Base-by-base conservation (phyloP, 2,797 vertebrate species). In the Numenius phaeopus region DNA sequence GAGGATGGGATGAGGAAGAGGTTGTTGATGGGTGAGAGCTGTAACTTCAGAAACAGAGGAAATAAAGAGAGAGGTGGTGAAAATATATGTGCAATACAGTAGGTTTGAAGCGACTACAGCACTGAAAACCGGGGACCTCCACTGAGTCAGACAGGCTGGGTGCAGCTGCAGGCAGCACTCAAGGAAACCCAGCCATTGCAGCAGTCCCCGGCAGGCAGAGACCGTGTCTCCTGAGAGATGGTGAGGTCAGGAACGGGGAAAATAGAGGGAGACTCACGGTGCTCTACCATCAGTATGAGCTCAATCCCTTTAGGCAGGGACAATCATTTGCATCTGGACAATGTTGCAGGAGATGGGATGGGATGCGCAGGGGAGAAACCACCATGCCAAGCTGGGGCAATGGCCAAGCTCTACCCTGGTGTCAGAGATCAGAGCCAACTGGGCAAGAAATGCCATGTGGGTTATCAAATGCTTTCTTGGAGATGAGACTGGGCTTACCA, bases 381-480 rank as follows among this genome's bases (percentile, higher is more conserved):
- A 0, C 58, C 2, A 3, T 52, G 70, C 81, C 61, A 61, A 64
- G 88, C 37, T 77, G 77, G 65, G 66, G 70, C 88, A 70, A 14
- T 0, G 5, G 58, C 80, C 16, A 65, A 79, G 70, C 72, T 83
- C 76, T 40, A 14, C 66, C 42, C 58, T 64, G 78, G 65, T 59
- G 57, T 75, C 82, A 83, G 61, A 87, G 40, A 34, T 10, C 77
- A 92, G 83, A 75, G 69, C 58, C 16, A 40, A 20, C 2, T 26
- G 87, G 61, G 64, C 82, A 81, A 97, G 96, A 44, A 87, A 82
- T 0, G 46, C 32, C 83, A 39, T 70, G 81, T 9, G 39, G 80
- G 73, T 69, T 75, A 77, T 85, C 66, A 92, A 91, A 85, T 83
- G 96, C 94, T 97, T 96, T 91, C 83, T 67, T 86, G 85, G 84